Evolutionary conservation across 2,888 invertebrate species (phyloP), one percentile per base, ranked within the genome.

Genomic region (Macropis europaea): DNA sequence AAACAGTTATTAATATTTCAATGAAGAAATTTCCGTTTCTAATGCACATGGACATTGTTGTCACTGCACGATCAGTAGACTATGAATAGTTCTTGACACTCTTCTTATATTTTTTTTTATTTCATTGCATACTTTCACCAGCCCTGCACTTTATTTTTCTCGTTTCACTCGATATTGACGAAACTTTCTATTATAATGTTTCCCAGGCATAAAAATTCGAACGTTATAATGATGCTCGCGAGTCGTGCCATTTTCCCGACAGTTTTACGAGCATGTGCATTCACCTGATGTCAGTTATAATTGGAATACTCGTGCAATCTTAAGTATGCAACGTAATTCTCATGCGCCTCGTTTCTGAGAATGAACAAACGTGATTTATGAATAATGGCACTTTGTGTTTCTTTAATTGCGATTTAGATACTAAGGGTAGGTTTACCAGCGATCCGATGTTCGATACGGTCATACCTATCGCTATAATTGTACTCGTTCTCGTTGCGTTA

Each of bases 221-320:
- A n/a, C n/a, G n/a, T n/a, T n/a, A n/a, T n/a, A n/a, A 50, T 62
- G 57, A 62, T 47, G 45, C 15, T 28, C 71, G 53, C 64, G 62
- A 71, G 61, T 74, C 60, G 30, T n/a, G 40, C 4, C 34, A 48
- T 26, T 79, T 79, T 75, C 64, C 48, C 42, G 34, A 63, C 62
- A 56, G 48, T 64, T 66, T 79, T 69, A 78, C 52, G 66, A 42
- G 59, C 32, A 11, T 28, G 47, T 30, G 48, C 42, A 28, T 36
- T 62, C 56, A 52, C 38, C 30, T 54, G 53, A 47, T 57, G 43
- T 52, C 62, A 71, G 59, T 15, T 45, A 60, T 78, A 66, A 79
- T 75, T 79, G 57, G 63, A 69, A 79, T 59, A 43, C 38, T 64
- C 56, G 28, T 52, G 19, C 28, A 54, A 17, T 15, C 17, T 32